Evolutionary conservation across 2,888 invertebrate species (phyloP), one percentile per base, ranked within the genome.

Genomic region (Lingula anatina): DNA sequence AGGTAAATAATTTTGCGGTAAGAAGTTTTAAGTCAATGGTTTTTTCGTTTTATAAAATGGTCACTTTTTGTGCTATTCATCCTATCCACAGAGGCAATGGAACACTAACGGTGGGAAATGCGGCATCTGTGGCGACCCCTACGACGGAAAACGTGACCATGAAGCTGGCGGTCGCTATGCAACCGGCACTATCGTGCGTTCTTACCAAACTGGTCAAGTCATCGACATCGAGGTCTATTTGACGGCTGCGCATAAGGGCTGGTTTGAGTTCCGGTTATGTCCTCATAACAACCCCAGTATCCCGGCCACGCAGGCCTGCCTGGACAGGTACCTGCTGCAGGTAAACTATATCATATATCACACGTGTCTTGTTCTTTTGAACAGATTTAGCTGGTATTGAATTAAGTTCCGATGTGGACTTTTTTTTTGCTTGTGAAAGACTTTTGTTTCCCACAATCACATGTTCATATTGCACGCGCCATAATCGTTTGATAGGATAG

Each of bases 71-170:
- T 44, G 18, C 31, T 44, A 18, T 44, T 18, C 28, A 44, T n/a
- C n/a, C n/a, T n/a, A n/a, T n/a, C n/a, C n/a, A n/a, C 56, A 70
- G 70, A 61, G 63, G 18, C 70, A 70, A 39, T 70, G 68, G 68
- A 43, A 59, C 2, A 51, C 60, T 23, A 64, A 62, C 28, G 57
- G 59, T 37, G 93, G 93, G 1, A 83, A 84, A 62, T 93, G 93
- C 70, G 93, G 93, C 0, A 81, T 90, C 37, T 93, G 93, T 70
- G 93, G 93, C 0, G 93, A 93, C 75, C 86, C 90, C 3, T 86
- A 84, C 69, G 56, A 63, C n/a, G 60, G 59, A 3, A 60, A 66
- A 3, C 54, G 66, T 21, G 52, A 56, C 5, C 64, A 70, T 54
- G 70, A 71, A 56, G 61, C 59, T 36, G 64, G 70, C 5, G 70